Percentiles rank a stretch among this genome's conserved stretches.
phyloP scores from a whole-genome alignment of 1,140 invertebrate species.

The Rhizoglyphus robini region DNA sequence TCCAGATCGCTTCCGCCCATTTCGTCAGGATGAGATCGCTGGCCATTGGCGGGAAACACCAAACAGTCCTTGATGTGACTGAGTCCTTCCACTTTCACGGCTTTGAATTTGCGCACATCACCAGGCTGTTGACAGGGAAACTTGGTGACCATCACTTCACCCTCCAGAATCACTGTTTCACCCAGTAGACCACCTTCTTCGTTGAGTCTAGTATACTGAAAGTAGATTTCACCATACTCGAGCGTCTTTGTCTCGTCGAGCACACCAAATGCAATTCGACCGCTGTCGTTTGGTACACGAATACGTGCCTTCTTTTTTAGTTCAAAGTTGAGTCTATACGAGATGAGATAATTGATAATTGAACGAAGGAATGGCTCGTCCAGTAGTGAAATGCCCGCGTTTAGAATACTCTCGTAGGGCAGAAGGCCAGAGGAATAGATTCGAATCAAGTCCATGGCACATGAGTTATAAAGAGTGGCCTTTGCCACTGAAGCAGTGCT shows the following conservation, averaged over 20 bases:
- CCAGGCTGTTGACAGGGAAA: constrained; percentile 24
- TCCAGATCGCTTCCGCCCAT: constrained; percentile 27
- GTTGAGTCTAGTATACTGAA: constrained; percentile 24
- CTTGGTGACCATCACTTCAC: constrained; percentile 29
- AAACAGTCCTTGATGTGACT: constrained; percentile 25
- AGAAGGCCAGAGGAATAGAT: constrained; percentile 8
- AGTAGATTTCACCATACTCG: constrained; percentile 26
- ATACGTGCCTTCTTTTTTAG: constrained; percentile 26
- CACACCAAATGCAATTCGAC: constrained; percentile 27
- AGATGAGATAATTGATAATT: constrained; percentile 17
- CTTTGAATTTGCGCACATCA: constrained; percentile 23
- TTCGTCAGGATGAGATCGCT: constrained; percentile 24
- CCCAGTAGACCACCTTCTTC: not conserved
- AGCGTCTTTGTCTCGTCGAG: constrained; percentile 25
- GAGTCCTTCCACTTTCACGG: constrained; percentile 22
- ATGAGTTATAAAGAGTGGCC: constrained; percentile 22
- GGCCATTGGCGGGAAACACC: constrained; percentile 24
- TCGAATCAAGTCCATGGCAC: constrained; percentile 18
- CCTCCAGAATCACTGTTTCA: constrained; percentile 7
- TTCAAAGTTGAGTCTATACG: constrained; percentile 12
- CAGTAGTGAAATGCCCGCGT: constrained; percentile 21
- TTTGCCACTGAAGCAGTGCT: constrained; percentile 20
- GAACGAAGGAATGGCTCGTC: constrained; percentile 25
- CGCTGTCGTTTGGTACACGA: constrained; percentile 17
- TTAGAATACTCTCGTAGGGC: not conserved